phyloP scores from a whole-genome alignment of 2,797 vertebrate species.

The Choloepus didactylus region DNA sequence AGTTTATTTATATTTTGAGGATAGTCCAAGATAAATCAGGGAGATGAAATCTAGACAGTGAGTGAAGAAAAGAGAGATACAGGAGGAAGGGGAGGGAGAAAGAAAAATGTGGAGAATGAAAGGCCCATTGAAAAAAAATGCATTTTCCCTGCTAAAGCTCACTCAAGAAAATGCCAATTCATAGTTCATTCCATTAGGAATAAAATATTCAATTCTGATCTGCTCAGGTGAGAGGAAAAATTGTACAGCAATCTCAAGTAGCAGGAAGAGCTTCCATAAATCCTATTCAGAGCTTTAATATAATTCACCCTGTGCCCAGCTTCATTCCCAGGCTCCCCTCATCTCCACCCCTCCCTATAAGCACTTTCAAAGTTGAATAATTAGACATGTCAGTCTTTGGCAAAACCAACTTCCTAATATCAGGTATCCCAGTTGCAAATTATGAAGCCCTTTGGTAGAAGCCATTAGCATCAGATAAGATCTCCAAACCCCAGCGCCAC shows the following conservation, averaged over 20 bases:
- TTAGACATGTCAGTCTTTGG: neutral
- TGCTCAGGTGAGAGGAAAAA: neutral
- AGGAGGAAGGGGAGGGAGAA: too few species aligned
- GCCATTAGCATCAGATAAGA: neutral
- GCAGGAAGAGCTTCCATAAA: neutral
- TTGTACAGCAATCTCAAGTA: neutral
- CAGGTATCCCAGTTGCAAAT: neutral
- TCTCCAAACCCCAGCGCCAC: fast-evolving
- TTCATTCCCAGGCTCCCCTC: neutral
- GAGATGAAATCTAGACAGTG: neutral
- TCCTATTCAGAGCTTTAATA: neutral
- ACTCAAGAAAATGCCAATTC: neutral
- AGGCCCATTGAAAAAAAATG: fast-evolving
- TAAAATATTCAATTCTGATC: neutral
- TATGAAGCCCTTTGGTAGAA: neutral
- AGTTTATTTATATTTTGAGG: neutral
- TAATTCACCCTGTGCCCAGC: too few species aligned
- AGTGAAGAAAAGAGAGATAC: neutral
- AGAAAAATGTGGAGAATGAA: fast-evolving
- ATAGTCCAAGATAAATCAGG: neutral
- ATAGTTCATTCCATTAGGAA: fast-evolving
- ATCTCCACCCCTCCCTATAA: fast-evolving
- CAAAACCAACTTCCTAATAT: neutral
- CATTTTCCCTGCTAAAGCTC: neutral
- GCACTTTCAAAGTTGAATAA: neutral